Conservation (phyloP, 2,113 vertebrate species). For the Galeopterus variegatus region DNA sequence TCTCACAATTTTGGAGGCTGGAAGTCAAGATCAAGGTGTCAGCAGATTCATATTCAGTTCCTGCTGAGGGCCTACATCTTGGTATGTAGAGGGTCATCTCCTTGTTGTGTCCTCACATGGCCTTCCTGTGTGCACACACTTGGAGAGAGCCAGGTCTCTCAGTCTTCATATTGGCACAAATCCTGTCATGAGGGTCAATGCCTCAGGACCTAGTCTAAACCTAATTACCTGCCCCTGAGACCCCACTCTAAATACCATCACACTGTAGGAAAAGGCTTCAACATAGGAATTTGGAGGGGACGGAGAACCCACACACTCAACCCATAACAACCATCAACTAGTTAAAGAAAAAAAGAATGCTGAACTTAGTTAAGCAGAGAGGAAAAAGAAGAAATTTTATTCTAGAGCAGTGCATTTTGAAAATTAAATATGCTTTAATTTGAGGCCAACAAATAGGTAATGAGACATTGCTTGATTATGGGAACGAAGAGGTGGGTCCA, state of each 20-base stretch:
- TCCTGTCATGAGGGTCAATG: not conserved
- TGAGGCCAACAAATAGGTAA: not conserved
- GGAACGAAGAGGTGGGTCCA: not conserved
- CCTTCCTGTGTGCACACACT: not conserved
- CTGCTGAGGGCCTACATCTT: not conserved
- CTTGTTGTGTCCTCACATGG: not conserved
- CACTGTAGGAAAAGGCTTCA: not conserved
- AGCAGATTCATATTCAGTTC: not conserved
- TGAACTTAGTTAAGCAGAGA: not conserved
- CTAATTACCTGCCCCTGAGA: not conserved
- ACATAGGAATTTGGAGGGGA: not conserved
- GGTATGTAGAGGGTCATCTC: not conserved
- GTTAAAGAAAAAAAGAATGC: not conserved
- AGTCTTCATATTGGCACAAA: not conserved
- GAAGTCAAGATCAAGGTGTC: not conserved
- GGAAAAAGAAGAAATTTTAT: not conserved
- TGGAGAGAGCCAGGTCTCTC: not conserved
- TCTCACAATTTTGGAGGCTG: not conserved
- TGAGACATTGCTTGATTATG: not conserved
- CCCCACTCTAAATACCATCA: not conserved
- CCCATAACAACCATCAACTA: not conserved
- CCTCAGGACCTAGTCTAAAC: not conserved
- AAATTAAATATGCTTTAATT: not conserved
- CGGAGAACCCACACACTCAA: not conserved
- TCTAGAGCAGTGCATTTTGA: not conserved